Conservation (phyloP, 2,888 invertebrate species). For the Calliscelio sp. region DNA sequence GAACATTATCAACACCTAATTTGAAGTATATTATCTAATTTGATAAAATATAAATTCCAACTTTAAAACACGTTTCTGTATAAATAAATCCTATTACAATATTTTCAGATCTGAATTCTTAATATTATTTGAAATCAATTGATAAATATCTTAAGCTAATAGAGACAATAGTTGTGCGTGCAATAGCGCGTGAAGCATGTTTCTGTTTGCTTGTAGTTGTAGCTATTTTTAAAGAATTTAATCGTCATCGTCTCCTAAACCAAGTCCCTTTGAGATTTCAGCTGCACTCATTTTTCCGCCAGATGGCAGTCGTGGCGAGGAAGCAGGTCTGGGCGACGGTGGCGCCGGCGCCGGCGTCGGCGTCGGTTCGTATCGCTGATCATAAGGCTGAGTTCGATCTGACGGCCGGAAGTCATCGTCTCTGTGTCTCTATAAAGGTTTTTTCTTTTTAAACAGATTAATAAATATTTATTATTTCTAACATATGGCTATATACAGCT, state of each 20-base stretch:
- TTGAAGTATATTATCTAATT: no score
- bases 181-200: conserved; percentile 14
- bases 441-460: conserved; percentile 13
- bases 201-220: no score
- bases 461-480: no score
- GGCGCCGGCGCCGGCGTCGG: conserved; percentile 59
- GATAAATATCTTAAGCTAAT: conserved; percentile 7
- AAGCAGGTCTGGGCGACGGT: conserved; percentile 56
- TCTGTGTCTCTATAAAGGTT: conserved; percentile 40
- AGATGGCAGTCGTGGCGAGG: conserved; percentile 75
- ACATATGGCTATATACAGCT: no score
- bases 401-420: conserved; percentile 50
- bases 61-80: no score
- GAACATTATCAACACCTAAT: no score
- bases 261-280: conserved; percentile 85
- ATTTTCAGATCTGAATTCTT: neutral
- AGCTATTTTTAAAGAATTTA: conserved; percentile 70
- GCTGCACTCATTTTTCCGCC: conserved; percentile 81
- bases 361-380: conserved; percentile 67
- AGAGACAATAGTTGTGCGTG: conserved; percentile 9
- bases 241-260: conserved; percentile 81
- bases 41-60: no score
- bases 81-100: no score
- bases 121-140: no score
- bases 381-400: conserved; percentile 64